A percentile compares a stretch with the other conserved stretches of the same genome.
These are phyloP conservation scores for Chaunax sp. DNA, from an alignment of 2,797 vertebrate genomes.

Conservation along the genomic window DNA sequence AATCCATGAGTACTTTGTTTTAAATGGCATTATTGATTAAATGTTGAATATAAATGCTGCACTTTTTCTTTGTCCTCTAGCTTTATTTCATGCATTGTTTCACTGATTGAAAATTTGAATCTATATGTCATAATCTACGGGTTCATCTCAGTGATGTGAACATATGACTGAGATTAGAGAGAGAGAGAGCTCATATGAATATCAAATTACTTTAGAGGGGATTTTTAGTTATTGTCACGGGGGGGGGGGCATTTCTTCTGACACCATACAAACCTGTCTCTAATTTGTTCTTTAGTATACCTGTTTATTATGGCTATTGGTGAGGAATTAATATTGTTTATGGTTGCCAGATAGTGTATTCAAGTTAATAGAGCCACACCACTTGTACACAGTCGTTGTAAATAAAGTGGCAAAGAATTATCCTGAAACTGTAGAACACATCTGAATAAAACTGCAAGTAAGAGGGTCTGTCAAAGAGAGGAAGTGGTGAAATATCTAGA, in stretches of 20 bases:
- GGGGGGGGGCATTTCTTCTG: background rate
- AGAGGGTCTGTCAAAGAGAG: background rate
- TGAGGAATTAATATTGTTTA: background rate
- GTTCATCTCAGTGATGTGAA: slow-evolving; percentile 10
- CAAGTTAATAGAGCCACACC: background rate
- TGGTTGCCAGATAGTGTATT: background rate
- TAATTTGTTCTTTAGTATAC: too few relatives aligned
- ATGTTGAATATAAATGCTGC: background rate
- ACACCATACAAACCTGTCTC: background rate
- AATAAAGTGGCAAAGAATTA: background rate
- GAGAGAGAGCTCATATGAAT: too few relatives aligned
- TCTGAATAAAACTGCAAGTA: background rate
- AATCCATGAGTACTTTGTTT: background rate
- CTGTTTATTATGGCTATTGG: background rate
- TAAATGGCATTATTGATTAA: background rate
- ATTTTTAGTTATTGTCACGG: too few relatives aligned
- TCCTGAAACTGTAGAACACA: background rate
- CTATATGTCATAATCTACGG: background rate
- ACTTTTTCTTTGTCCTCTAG: background rate
- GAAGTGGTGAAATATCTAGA: slow-evolving; percentile 25
- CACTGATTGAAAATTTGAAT: background rate
- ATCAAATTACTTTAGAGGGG: too few relatives aligned
- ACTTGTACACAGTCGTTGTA: background rate
- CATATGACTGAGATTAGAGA: background rate
- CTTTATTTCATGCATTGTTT: background rate